Percentiles rank a stretch among this genome's conserved stretches.
These are phyloP conservation scores for Platyscapa corneri DNA, from an alignment of 1,140 invertebrate genomes.

Conservation along the genomic window DNA sequence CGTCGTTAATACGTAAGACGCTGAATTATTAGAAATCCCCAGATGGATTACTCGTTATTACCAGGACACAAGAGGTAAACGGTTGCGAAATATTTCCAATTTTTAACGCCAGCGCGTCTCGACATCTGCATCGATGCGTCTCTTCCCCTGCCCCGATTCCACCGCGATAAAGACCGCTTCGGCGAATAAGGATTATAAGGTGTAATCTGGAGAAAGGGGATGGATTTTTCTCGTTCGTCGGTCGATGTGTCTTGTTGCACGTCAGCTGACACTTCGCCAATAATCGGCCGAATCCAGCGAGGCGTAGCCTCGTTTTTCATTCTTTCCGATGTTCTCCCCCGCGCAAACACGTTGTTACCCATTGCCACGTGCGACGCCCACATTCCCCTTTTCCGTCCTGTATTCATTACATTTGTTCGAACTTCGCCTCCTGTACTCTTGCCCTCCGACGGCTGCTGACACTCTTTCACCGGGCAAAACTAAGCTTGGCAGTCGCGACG, in stretches of 20 bases:
- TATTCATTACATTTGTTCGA: slow-evolving; percentile 11
- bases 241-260: not conserved
- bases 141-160: not conserved
- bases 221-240: not conserved
- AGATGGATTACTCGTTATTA: not conserved
- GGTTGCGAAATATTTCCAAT: no score
- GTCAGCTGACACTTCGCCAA: slow-evolving; percentile 10
- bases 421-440: not conserved
- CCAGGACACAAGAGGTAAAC: no score
- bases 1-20: not conserved
- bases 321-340: not conserved
- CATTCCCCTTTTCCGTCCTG: not conserved
- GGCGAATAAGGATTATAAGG: not conserved
- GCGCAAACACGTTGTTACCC: not conserved
- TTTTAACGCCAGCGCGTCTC: no score
- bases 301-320: not conserved
- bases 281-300: slow-evolving; percentile 5
- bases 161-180: not conserved
- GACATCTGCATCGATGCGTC: not conserved
- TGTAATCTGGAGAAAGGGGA: not conserved
- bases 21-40: not conserved
- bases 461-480: not conserved
- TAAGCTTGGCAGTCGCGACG: not conserved
- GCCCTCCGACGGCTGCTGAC: no score
- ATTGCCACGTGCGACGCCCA: not conserved